phyloP scores from a whole-genome alignment of 2,797 vertebrate species.

The Gymnocypris eckloni region DNA sequence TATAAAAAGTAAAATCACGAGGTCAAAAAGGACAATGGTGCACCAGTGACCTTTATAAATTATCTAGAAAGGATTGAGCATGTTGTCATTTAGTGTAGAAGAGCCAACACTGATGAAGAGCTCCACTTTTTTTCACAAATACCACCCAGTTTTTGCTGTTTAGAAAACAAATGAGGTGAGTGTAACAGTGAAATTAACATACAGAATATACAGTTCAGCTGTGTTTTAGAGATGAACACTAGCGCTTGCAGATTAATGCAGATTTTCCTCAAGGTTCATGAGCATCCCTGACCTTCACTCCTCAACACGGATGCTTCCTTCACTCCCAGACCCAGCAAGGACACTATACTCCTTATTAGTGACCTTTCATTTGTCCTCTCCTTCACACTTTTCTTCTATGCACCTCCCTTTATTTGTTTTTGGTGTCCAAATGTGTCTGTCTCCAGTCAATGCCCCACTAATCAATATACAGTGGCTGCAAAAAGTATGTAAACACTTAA shows the following conservation, averaged over 20 bases:
- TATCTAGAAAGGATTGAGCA: background rate
- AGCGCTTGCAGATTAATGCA: background rate
- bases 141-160: background rate
- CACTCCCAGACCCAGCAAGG: background rate
- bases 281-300: background rate
- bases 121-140: background rate
- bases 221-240: background rate
- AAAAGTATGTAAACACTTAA: background rate
- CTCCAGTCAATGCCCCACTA: background rate
- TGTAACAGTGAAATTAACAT: background rate
- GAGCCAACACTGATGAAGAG: background rate
- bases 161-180: background rate
- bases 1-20: background rate
- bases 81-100: background rate
- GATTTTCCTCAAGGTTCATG: conserved; percentile 2
- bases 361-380: background rate
- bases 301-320: background rate
- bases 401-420: background rate
- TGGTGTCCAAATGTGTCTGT: background rate
- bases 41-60: background rate
- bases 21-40: background rate
- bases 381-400: background rate
- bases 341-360: background rate
- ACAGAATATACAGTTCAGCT: background rate
- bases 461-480: background rate